Evolutionary conservation across 2,797 vertebrate genomes (phyloP).

Genomic region (Enteromius afrohamiltoni): DNA sequence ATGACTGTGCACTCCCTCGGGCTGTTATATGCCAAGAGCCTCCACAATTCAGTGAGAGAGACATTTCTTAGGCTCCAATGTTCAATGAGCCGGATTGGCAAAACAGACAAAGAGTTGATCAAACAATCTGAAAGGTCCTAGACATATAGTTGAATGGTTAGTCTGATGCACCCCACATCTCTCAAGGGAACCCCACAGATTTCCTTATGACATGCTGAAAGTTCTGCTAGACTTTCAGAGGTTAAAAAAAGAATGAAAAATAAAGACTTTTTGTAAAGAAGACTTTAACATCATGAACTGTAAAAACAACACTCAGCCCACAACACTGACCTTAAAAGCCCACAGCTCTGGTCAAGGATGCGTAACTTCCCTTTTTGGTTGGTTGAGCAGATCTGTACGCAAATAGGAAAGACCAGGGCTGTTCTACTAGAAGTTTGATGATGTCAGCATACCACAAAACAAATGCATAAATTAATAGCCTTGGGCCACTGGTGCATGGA

Average conservation of each 20-base stretch:
- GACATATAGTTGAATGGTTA: background rate
- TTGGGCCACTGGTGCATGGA: background rate
- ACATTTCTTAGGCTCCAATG: background rate
- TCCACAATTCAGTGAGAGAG: slow-evolving; percentile 6
- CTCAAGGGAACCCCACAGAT: background rate
- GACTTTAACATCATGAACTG: background rate
- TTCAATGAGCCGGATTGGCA: background rate
- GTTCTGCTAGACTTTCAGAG: background rate
- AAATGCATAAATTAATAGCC: background rate
- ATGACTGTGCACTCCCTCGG: background rate
- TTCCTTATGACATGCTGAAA: background rate
- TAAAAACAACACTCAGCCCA: background rate
- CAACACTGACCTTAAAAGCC: background rate
- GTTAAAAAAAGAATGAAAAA: background rate
- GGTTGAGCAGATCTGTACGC: background rate
- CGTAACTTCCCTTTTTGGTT: background rate
- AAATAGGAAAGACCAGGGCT: slow-evolving; percentile 13
- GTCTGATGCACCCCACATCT: background rate
- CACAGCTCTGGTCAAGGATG: background rate
- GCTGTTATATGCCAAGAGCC: slow-evolving; percentile 11
- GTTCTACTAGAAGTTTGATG: background rate
- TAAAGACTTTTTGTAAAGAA: background rate
- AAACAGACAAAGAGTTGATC: slow-evolving; percentile 3
- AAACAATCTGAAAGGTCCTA: slow-evolving; percentile 3
- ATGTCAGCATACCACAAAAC: background rate